Base-by-base conservation (phyloP, 2,113 vertebrate genomes). In the Pelecanoides urinatrix region DNA sequence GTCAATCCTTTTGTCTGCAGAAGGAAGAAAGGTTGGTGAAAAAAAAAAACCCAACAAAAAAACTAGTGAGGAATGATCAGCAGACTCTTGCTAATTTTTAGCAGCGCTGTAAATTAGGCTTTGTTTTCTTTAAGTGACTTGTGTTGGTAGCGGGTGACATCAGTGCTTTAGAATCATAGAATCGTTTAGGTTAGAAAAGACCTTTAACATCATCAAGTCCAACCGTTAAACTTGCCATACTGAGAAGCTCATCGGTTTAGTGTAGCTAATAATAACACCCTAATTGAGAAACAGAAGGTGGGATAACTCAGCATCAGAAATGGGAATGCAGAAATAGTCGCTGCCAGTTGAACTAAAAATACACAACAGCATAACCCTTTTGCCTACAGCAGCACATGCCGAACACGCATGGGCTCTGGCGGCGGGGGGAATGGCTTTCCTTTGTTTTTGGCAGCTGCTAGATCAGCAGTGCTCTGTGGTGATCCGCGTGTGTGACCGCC, bases 281-380 rank as follows among this genome's bases (percentile, higher is more conserved):
- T 82, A 59, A 88, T 90, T 0, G 55, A 92, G 97, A 96, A 94
- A 95, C 95, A 96, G 96, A 97, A 96, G 95, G 96, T 96, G 85
- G 91, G 75, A 76, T 91, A 95, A 88, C 85, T 97, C 36, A 1
- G 74, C 91, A 73, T 73, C 84, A 95, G 87, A 91, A 96, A 86
- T 67, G 1, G 44, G 45, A 73, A 74, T 59, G 91, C 89, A 97
- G 90, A 96, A 97, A 94, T 95, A 96, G 93, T 90, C 0, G 0
- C 74, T 93, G 84, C 71, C 27, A 29, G 71, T 77, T 85, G 90
- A 88, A 96, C 93, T 97, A 96, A 97, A 97, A 97, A 97, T 97
- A 97, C 40, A 49, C 62, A 61, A 8, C 50, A 73, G 74, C 85
- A 71, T 22, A 90, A 82, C 71, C 92, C 49, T 81, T 49, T 72